Evolutionary conservation across 1,140 invertebrate genomes (phyloP), one percentile per base, ranked within the genome.

Genomic region (Lysiphlebus fabarum): DNA sequence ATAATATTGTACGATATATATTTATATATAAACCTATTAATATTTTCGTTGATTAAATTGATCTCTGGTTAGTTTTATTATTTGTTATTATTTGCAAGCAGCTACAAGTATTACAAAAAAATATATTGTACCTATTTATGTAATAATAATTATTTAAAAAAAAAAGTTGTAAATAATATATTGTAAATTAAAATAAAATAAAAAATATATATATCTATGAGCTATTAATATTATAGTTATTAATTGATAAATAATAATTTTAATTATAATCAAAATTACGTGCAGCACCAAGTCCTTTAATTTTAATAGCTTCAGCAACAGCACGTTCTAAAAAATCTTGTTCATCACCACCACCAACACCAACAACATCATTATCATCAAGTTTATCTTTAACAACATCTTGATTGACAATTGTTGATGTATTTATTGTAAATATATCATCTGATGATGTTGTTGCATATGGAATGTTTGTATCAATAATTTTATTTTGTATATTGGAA

Each of bases 271-370:
- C 78, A 11, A 77, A 76, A 14, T 73, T 77, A 1, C 82, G 71
- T 68, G 82, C 82, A 63, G 17, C 17, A 1, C 84, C 85, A 6
- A 88, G 72, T 34, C 87, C 87, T 70, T 87, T 88, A 65, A 86
- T 86, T 70, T 87, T 84, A 57, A 88, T 88, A 11, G 87, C 87
- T 63, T 84, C 86, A 34, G 83, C 81, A 8, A 88, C 84, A 53
- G 87, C 87, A 40, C 84, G 78, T 75, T 87, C 85, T 53, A 88
- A 65, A 67, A 88, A 86, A 65, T 87, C 83, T 70, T 75, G 69
- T 7, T 76, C 73, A 33, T 75, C 69, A 67, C 70, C 67, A 63
- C 68, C 76, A 43, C 75, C 72, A 38, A 70, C 72, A 37, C 58
- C 62, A 58, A 69, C 69, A 12, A 78, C 70, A 11, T 53, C 44